A percentile compares a stretch with the other conserved stretches of the same genome.
Conservation (phyloP, 1,140 invertebrate species). For the Drosophila azteca region DNA sequence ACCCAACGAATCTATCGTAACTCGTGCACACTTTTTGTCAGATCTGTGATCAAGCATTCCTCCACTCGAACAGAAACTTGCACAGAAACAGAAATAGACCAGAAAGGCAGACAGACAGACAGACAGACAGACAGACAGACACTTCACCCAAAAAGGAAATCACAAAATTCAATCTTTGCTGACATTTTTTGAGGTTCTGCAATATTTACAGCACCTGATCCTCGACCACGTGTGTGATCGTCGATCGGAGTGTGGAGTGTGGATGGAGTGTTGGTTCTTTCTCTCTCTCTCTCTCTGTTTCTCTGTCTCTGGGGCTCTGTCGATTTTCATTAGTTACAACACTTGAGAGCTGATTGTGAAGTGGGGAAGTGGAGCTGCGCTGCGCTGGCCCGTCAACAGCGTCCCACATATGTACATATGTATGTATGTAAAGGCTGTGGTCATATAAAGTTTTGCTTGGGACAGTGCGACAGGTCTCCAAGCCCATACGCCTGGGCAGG, state of each 20-base stretch:
- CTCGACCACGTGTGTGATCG: slow-evolving; percentile 64
- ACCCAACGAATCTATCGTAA: too few species aligned
- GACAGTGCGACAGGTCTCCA: slow-evolving; percentile 33
- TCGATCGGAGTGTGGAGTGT: slow-evolving; percentile 15
- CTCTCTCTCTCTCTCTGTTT: neutral
- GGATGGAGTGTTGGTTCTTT: neutral
- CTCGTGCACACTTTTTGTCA: neutral
- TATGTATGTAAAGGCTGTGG: slow-evolving; percentile 4
- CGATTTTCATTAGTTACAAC: slow-evolving; percentile 63
- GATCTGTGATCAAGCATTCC: slow-evolving; percentile 5
- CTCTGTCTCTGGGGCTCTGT: neutral
- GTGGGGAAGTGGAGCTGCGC: slow-evolving; percentile 50
- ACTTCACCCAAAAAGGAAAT: neutral
- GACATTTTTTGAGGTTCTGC: slow-evolving; percentile 32
- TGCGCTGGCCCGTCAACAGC: slow-evolving; percentile 21
- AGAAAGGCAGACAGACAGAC: too few species aligned
- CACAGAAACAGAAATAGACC: too few species aligned
- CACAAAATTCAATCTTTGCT: slow-evolving; percentile 10
- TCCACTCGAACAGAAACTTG: neutral
- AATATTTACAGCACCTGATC: slow-evolving; percentile 40
- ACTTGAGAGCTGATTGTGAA: slow-evolving; percentile 65
- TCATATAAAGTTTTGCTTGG: slow-evolving; percentile 46
- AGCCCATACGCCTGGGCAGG: neutral
- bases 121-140: neutral
- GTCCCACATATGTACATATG: slow-evolving; percentile 45